A percentile compares a stretch with the other conserved stretches of the same genome.
Conservation (phyloP, 2,113 vertebrate genomes). For the Ivindomyrus marchei region DNA sequence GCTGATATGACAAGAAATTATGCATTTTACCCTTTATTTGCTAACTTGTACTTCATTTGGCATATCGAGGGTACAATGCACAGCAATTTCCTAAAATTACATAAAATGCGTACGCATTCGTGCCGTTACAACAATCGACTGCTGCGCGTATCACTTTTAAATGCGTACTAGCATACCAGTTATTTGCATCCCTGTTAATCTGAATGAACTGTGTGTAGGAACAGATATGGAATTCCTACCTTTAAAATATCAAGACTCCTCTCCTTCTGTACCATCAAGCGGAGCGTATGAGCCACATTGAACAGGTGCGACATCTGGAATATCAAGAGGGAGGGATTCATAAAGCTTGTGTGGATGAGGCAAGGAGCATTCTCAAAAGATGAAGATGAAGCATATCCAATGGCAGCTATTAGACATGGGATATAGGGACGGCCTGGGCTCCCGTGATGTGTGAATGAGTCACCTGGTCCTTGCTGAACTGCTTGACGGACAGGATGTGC, state of each 20-base stretch:
- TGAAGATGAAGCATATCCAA: not conserved
- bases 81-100: not conserved
- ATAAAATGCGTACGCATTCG: not conserved
- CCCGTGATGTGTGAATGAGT: not conserved
- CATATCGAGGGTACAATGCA: not conserved
- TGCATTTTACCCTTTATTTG: not conserved
- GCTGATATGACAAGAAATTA: not conserved
- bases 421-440: not conserved
- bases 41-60: not conserved
- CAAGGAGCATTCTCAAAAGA: not conserved
- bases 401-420: not conserved
- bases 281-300: slow-evolving; percentile 82
- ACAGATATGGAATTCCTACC: slow-evolving; percentile 49
- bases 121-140: not conserved
- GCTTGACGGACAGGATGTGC: slow-evolving; percentile 79
- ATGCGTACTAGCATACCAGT: not conserved
- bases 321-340: not conserved
- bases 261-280: slow-evolving; percentile 92
- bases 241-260: slow-evolving; percentile 88
- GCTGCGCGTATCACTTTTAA: not conserved
- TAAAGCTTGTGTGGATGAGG: not conserved
- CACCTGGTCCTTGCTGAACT: slow-evolving; percentile 97
- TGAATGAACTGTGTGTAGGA: not conserved
- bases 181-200: not conserved
- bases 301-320: slow-evolving; percentile 86